phyloP scores from a whole-genome alignment of 2,113 vertebrate genomes.

The Bubo scandiacus region DNA sequence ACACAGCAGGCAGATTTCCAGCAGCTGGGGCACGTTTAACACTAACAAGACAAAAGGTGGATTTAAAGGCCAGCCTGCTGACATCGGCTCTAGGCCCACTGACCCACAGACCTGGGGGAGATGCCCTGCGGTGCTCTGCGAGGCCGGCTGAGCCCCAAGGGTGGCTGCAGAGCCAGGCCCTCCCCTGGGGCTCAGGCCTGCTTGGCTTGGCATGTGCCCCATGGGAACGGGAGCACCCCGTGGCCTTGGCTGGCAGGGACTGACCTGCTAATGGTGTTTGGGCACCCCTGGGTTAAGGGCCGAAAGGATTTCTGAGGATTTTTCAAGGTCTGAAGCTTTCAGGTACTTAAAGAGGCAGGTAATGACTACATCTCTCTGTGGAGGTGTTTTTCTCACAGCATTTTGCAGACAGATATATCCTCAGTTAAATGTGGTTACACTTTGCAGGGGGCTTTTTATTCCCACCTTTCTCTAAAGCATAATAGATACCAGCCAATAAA shows the following conservation, averaged over 20 bases:
- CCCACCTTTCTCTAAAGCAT: not conserved
- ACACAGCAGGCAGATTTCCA: not conserved
- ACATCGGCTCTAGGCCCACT: fast-evolving
- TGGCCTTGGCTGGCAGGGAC: not conserved
- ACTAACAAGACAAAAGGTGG: not conserved
- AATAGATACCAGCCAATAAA: not conserved
- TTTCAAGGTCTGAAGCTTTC: not conserved
- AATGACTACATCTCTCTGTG: not conserved
- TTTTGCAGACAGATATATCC: not conserved
- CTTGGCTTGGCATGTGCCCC: fast-evolving
- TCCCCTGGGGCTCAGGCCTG: not conserved
- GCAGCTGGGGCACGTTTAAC: not conserved
- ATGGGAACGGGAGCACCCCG: fast-evolving
- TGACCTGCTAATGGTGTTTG: not conserved
- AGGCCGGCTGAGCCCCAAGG: not conserved
- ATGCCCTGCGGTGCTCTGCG: not conserved
- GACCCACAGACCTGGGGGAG: not conserved
- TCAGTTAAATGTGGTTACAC: not conserved
- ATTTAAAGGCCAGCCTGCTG: not conserved
- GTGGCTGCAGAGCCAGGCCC: not conserved
- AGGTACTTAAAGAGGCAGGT: not conserved
- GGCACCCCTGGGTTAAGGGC: not conserved
- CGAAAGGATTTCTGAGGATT: not conserved
- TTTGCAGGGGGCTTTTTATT: not conserved
- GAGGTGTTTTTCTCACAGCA: not conserved